A percentile compares a stretch with the other conserved stretches of the same genome.
Evolutionary conservation across 2,888 invertebrate genomes (phyloP).

Genomic region (Xanthostigma xanthostigma): DNA sequence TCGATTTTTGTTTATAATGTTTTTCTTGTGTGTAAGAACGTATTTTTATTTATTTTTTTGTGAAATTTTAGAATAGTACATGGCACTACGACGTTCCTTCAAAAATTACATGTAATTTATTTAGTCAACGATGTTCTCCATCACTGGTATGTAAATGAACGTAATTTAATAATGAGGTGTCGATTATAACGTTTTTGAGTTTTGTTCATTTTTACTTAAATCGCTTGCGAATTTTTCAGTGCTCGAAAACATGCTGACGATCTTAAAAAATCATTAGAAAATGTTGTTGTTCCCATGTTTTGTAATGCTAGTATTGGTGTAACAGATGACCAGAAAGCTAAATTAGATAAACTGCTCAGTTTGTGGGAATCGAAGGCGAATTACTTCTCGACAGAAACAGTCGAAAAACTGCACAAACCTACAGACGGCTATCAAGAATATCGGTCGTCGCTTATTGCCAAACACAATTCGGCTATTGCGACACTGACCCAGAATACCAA

Average conservation of each 20-base stretch:
- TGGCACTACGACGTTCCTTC: conserved; percentile 61
- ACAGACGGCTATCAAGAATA: conserved; percentile 78
- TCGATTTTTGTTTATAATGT: neutral
- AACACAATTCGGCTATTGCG: conserved; percentile 62
- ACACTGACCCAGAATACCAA: conserved; percentile 68
- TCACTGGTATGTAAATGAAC: conserved; percentile 64
- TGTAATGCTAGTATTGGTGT: conserved; percentile 81
- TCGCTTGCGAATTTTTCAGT: conserved; percentile 39
- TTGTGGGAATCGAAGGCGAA: conserved; percentile 95
- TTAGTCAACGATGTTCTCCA: conserved; percentile 97
- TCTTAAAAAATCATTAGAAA: conserved; percentile 84
- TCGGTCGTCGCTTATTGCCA: conserved; percentile 69
- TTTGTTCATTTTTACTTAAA: conserved; percentile 6
- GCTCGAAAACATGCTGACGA: conserved; percentile 90
- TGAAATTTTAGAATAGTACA: conserved; percentile 40
- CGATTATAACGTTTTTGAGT: conserved; percentile 1
- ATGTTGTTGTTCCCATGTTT: conserved; percentile 95
- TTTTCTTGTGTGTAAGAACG: neutral
- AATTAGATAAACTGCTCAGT: conserved; percentile 82
- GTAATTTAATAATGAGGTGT: neutral
- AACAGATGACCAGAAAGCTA: conserved; percentile 75
- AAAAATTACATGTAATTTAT: conserved; percentile 95
- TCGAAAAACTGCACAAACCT: conserved; percentile 78
- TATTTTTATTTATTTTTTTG: conserved; percentile 4
- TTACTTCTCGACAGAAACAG: conserved; percentile 68